A percentile compares a stretch with the other conserved stretches of the same genome.
phyloP scores from a whole-genome alignment of 2,113 vertebrate genomes.

The Bos taurus region ARS-UCD2.0 NC_037350.1:41181501-41182000 shows the following conservation, averaged over 20 bases:
- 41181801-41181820: background rate
- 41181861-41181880: background rate
- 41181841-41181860: background rate
- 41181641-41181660: background rate
- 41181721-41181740: background rate
- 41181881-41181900: background rate
- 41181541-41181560: background rate
- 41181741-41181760: background rate
- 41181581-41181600: background rate
- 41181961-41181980: background rate
- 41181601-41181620: background rate
- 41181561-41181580: background rate
- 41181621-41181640: background rate
- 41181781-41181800: background rate
- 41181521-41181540: background rate
- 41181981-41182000: background rate
- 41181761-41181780: background rate
- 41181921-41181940: background rate
- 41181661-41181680: background rate
- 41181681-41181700: background rate
- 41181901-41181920: background rate
- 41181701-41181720: background rate
- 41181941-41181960: background rate
- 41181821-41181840: background rate
- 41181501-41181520: background rate